Base-by-base conservation (phyloP, 2,888 invertebrate species). In the Doris montereyensis region DNA sequence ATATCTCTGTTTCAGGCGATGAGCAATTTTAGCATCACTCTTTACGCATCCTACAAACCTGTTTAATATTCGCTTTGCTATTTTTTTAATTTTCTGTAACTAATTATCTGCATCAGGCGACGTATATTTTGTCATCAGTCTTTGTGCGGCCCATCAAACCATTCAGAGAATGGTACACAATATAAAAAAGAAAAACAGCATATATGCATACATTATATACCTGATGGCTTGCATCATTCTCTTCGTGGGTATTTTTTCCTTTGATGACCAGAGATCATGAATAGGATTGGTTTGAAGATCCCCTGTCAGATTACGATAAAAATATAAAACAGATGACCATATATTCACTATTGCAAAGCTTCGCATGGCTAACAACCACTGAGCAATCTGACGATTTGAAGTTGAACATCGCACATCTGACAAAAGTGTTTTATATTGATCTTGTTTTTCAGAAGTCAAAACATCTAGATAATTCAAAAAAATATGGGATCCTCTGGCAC, bases 331-430 rank as follows among this genome's bases (percentile, higher is more conserved):
- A 70, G 90, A 88, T 72, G 85, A 82, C 90, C 91, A 91, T 32
- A 90, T 84, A 79, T 86, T 90, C 57, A 90, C 88, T 60, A 91
- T 83, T 28, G 89, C 87, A 84, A 89, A 90, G 21, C 89, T 88
- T 8, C 91, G 84, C 10, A 87, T 87, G 13, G 90, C 90, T 52
- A 91, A 83, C 35, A 89, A 76, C 89, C 89, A 90, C 83, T 91
- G 90, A 30, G 90, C 90, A 86, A 89, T 87, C 82, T 89, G 89
- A 79, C 86, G 87, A 73, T 88, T 88, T 34, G 84, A 83, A 1
- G 90, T 91, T 73, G 89, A 88, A 81, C 89, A 88, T 81, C 87
- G 87, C 0, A 90, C 90, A 83, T 91, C 90, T 2, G 90, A 86
- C 34, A 91, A 81, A 13, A 91, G 82, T 32, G 83, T 84, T 78